A percentile compares a stretch with the other conserved stretches of the same genome.
phyloP scores from a whole-genome alignment of 2,113 vertebrate genomes.

The Sinocyclocheilus rhinocerous region DNA sequence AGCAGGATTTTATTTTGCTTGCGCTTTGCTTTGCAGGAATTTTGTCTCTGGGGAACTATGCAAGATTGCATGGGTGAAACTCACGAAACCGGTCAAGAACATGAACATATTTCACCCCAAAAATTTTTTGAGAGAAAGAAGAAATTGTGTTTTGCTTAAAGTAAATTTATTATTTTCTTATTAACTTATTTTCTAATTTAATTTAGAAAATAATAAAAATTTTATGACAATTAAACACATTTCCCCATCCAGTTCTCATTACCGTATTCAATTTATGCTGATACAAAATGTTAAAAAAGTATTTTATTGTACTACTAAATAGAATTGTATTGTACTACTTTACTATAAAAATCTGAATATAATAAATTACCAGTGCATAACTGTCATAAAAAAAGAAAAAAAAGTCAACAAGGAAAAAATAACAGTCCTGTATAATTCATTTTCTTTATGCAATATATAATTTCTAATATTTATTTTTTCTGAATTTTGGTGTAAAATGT shows the following conservation, averaged over 20 bases:
- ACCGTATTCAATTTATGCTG: not conserved
- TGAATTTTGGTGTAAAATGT: not conserved
- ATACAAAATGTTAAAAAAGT: not conserved
- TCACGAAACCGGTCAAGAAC: conserved; percentile 1
- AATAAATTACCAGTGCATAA: not conserved
- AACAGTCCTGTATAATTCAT: not conserved
- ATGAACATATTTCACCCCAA: not conserved
- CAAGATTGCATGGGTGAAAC: conserved; percentile 52
- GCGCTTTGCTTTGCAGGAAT: conserved; percentile 17
- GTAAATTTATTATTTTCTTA: not conserved
- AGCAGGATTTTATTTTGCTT: conserved; percentile 34
- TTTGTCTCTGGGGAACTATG: conserved; percentile 55
- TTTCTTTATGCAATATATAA: not conserved
- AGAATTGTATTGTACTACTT: no score
- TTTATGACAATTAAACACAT: not conserved
- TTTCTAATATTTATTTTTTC: not conserved
- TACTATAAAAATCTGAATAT: not conserved
- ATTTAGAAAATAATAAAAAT: not conserved
- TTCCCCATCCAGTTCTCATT: not conserved
- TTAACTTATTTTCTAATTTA: not conserved
- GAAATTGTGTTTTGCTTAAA: not conserved
- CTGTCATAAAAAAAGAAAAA: not conserved
- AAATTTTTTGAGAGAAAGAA: not conserved
- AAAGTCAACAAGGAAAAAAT: not conserved
- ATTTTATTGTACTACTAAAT: not conserved